phyloP scores from a whole-genome alignment of 2,888 invertebrate species.

The Lapara coniferarum region DNA sequence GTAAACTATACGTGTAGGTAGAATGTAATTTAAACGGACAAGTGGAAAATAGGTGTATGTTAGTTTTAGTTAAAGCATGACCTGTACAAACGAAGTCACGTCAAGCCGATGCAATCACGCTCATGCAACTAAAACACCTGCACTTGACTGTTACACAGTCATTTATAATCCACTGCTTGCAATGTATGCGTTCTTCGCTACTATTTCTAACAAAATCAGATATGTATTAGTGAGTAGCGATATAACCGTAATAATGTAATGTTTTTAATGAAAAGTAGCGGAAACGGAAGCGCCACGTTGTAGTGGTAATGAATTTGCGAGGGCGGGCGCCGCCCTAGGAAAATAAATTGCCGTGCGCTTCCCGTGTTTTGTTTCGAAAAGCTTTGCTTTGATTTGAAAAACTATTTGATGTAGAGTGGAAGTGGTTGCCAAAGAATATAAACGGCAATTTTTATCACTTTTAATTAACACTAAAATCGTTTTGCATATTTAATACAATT shows the following conservation, averaged over 20 bases:
- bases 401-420: constrained; percentile 43
- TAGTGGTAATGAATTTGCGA: constrained; percentile 80
- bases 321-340: constrained; percentile 74
- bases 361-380: constrained; percentile 72
- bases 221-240: constrained; percentile 39
- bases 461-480: background rate
- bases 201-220: constrained; percentile 35
- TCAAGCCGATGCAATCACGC: constrained; percentile 67
- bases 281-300: constrained; percentile 79
- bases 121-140: constrained; percentile 36
- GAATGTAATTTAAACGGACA: constrained; percentile 27
- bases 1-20: background rate
- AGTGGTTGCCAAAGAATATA: constrained; percentile 37
- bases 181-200: too few relatives aligned
- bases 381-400: constrained; percentile 64
- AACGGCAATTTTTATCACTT: background rate
- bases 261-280: constrained; percentile 41
- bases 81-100: constrained; percentile 78
- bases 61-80: constrained; percentile 73
- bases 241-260: constrained; percentile 30
- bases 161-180: constrained; percentile 3
- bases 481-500: background rate
- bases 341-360: constrained; percentile 72
- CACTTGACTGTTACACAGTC: constrained; percentile 27
- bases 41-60: constrained; percentile 69